Base-by-base conservation (phyloP, 2,113 vertebrate genomes). In the Struthio camelus region DNA sequence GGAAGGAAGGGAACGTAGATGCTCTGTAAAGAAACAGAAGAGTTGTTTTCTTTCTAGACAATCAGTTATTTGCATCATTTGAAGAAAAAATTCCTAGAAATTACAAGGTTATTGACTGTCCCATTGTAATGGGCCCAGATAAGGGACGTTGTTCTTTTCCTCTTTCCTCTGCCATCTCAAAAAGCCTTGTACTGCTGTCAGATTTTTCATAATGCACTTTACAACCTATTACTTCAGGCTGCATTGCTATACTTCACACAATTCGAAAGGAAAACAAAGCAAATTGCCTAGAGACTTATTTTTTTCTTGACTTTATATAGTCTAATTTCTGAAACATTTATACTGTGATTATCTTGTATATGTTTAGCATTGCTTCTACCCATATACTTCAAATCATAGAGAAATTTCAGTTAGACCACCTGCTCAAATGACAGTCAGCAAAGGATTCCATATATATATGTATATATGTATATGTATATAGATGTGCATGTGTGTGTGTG, bases 51-150 rank as follows among this genome's bases (percentile, higher is more conserved):
- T 67, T 86, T 25, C 80, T 80, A 80, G 58, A 83, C 66, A 94
- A 91, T 71, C 59, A 2, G 1, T 77, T 90, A 54, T 92, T 75
- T 90, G 64, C 92, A 86, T 75, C 32, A 32, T 86, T 59, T 71
- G 59, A 69, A 86, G 80, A 83, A 93, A 87, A 90, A 59, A 67
- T 75, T 92, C 71, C 54, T 44, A 75, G n/a, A 70, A 90, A 88
- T 93, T 42, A 90, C 70, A 87, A 48, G 50, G 54, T 75, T 65
- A 78, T 83, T 84, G 64, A 42, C 85, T 86, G 54, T 59, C 67
- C 82, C 38, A 80, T 64, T 96, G 94, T 93, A 64, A 80, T 23
- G 48, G 3, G 73, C 40, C 42, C 76, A 92, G 67, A 93, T 53
- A 93, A 90, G 44, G 80, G 79, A 82, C 69, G 46, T 50, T 88